A percentile compares a stretch with the other conserved stretches of the same genome.
Conservation (phyloP, 2,113 vertebrate species). For the Eubucco bourcierii region DNA sequence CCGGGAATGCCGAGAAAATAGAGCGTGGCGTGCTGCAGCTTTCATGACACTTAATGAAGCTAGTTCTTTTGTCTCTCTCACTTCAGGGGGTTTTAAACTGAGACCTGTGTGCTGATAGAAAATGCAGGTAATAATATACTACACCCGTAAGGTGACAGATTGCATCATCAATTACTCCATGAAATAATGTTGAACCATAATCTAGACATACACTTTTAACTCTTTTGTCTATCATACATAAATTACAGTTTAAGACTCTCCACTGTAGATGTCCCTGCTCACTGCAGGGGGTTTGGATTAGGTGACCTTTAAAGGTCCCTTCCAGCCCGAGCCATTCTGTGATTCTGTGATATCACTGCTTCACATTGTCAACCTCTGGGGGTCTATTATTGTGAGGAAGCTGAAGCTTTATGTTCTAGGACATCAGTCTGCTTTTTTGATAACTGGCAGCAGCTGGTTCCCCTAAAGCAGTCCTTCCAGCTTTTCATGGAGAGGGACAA, state of each 20-base stretch:
- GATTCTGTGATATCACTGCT: background rate
- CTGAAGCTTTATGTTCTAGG: background rate
- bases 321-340: background rate
- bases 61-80: background rate
- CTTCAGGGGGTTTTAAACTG: background rate
- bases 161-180: background rate
- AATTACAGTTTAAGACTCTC: background rate
- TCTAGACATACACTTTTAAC: background rate
- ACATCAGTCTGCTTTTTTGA: background rate
- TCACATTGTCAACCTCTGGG: background rate
- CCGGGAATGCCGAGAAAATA: background rate
- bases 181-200: background rate
- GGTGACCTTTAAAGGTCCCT: background rate
- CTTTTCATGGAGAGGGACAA: background rate
- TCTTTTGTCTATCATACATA: background rate
- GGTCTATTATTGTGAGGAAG: background rate
- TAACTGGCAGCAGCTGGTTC: background rate
- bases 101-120: background rate
- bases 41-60: background rate
- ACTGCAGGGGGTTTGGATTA: background rate
- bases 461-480: background rate
- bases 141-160: background rate
- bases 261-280: background rate
- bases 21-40: background rate
- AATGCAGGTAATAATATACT: background rate